Evolutionary conservation across 92 coral and sea anemone species (phyloP).

Genomic region (Bergia puertoricense): DNA sequence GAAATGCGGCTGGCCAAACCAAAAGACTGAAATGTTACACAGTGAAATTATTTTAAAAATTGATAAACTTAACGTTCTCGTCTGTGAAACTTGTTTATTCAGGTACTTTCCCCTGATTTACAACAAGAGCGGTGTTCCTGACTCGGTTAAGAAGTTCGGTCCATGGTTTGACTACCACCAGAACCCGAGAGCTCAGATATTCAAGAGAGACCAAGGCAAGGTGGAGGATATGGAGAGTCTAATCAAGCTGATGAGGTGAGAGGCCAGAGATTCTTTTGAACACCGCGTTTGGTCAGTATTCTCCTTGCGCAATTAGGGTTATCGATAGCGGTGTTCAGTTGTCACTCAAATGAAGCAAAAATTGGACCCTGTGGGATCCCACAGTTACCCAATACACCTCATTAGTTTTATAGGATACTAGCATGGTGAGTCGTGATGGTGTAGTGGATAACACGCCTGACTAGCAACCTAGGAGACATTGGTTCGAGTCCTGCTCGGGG

Average conservation of each 20-base stretch:
- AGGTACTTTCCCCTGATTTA: conserved; percentile 78
- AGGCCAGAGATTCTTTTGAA: neutral
- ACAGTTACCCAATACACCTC: no score
- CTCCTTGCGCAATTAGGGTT: no score
- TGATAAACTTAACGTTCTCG: neutral
- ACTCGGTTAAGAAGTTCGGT: conserved; percentile 57
- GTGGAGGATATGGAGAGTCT: conserved; percentile 70
- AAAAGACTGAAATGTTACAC: neutral
- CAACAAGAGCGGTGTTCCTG: conserved; percentile 71
- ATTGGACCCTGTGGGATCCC: no score
- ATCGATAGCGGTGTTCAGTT: no score
- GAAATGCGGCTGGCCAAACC: no score
- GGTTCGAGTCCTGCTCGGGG: no score
- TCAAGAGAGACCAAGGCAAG: conserved; percentile 75
- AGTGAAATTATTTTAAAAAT: no score
- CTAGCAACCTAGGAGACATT: no score
- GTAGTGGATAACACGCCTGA: no score
- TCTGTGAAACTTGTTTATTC: neutral
- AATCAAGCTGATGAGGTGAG: conserved; percentile 85
- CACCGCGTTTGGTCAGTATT: neutral
- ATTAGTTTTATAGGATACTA: no score
- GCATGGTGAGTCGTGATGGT: no score
- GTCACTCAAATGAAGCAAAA: no score
- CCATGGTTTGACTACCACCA: conserved; percentile 77
- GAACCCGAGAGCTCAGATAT: conserved; percentile 81